Evolutionary conservation across 2,113 vertebrate species (phyloP).

Genomic region (Cyphomyrus plagiostoma): DNA sequence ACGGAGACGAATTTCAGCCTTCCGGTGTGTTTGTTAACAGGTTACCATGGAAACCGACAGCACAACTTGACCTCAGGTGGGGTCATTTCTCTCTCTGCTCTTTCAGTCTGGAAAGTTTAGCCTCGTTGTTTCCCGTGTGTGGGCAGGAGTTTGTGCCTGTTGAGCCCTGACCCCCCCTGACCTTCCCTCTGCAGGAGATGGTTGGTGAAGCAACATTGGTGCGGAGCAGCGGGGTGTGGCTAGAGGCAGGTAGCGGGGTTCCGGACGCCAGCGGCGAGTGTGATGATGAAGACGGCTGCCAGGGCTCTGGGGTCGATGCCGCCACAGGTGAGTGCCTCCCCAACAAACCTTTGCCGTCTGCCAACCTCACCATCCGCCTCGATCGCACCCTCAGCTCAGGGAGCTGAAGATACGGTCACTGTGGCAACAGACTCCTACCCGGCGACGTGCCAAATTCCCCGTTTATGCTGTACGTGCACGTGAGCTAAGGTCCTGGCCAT

Average conservation of each 20-base stretch:
- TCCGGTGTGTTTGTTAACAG: not conserved
- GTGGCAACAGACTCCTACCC: not conserved
- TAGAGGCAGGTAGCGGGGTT: constrained; percentile 52
- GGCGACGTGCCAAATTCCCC: too few species aligned
- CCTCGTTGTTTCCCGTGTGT: not conserved
- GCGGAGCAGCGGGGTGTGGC: constrained; percentile 52
- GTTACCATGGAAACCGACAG: not conserved
- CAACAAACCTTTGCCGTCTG: not conserved
- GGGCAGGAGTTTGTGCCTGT: not conserved
- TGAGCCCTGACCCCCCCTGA: not conserved
- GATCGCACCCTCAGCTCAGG: not conserved
- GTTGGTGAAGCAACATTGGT: constrained; percentile 49
- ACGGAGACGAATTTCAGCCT: not conserved
- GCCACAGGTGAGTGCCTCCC: constrained; percentile 44
- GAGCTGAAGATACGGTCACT: not conserved
- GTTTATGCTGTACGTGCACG: not conserved
- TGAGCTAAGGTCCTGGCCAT: not conserved
- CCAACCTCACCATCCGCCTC: not conserved
- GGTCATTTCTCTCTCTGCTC: not conserved
- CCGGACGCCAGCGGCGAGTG: constrained; percentile 67
- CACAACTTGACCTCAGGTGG: not conserved
- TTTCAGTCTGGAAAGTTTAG: not conserved
- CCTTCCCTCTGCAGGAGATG: constrained; percentile 54
- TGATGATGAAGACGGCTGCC: constrained; percentile 83
- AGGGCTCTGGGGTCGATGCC: constrained; percentile 63